Evolutionary conservation across 2,113 vertebrate species (phyloP).

Genomic region (Rattus rattus): DNA sequence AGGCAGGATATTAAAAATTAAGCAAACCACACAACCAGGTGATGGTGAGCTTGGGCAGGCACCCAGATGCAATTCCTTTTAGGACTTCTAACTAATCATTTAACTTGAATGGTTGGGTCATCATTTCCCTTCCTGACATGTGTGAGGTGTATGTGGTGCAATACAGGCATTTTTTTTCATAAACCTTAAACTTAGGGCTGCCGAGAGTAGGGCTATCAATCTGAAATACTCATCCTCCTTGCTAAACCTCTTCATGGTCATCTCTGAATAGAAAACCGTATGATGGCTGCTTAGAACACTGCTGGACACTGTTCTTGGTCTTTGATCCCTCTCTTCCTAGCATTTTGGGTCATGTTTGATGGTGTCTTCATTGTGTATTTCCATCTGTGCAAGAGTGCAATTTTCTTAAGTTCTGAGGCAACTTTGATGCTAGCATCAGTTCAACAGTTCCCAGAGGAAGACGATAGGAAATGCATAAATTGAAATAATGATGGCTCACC

Average conservation of each 20-base stretch:
- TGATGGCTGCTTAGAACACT: background rate
- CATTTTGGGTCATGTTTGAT: background rate
- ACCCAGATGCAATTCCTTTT: background rate
- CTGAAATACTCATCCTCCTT: background rate
- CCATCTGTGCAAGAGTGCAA: background rate
- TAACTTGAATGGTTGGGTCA: background rate
- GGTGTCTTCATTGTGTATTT: background rate
- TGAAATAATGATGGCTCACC: background rate
- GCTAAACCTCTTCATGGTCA: background rate
- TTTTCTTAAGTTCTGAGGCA: background rate
- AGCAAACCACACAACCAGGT: background rate
- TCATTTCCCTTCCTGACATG: background rate
- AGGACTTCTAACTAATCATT: background rate
- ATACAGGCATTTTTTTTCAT: background rate
- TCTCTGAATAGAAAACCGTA: background rate
- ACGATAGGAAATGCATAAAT: background rate
- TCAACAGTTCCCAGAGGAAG: background rate
- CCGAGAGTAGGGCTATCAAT: background rate
- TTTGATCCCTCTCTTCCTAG: background rate
- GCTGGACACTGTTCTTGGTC: background rate
- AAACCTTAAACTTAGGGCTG: background rate
- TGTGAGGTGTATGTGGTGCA: background rate
- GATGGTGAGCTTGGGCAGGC: background rate
- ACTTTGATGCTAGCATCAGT: background rate
- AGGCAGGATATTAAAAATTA: slow-evolving; percentile 7